Evolutionary conservation across 2,888 invertebrate species (phyloP).

Genomic region (Lacanobia oleracea): DNA sequence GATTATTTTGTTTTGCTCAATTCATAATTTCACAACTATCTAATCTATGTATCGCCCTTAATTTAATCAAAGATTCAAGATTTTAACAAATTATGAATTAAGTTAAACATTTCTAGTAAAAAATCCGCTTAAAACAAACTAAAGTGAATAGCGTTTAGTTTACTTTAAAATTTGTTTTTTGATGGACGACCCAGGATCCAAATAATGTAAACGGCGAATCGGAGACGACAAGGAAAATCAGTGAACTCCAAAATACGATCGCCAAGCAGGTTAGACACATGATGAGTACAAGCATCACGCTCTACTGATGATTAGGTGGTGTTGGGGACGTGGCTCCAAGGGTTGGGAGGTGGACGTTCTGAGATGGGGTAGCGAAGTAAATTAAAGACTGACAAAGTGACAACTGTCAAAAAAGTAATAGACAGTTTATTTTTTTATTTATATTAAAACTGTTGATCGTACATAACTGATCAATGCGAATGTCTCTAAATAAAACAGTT

Average conservation of each 20-base stretch:
- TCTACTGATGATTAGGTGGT: slow-evolving; percentile 35
- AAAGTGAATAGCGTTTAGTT: slow-evolving; percentile 64
- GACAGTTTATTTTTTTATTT: too few species aligned
- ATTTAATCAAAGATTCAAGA: background rate
- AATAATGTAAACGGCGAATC: slow-evolving; percentile 86
- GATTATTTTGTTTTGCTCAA: slow-evolving; percentile 47
- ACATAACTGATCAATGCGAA: too few species aligned
- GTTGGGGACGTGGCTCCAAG: slow-evolving; percentile 11
- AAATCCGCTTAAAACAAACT: slow-evolving; percentile 39
- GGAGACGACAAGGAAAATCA: slow-evolving; percentile 90
- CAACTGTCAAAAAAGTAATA: background rate
- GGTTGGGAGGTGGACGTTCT: background rate
- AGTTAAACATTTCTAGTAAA: slow-evolving; percentile 51
- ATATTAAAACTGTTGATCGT: too few species aligned
- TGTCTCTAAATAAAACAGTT: too few species aligned
- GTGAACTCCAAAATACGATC: slow-evolving; percentile 95
- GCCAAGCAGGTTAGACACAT: slow-evolving; percentile 94
- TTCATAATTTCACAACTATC: slow-evolving; percentile 31
- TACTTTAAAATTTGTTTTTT: slow-evolving; percentile 73
- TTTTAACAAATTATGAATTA: slow-evolving; percentile 28
- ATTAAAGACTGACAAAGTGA: too few species aligned
- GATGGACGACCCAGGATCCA: slow-evolving; percentile 85
- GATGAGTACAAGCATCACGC: slow-evolving; percentile 59
- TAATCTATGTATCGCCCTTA: background rate
- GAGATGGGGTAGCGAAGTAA: too few species aligned